Evolutionary conservation across 2,113 vertebrate genomes (phyloP).

Genomic region (Apodemus speciosus): DNA sequence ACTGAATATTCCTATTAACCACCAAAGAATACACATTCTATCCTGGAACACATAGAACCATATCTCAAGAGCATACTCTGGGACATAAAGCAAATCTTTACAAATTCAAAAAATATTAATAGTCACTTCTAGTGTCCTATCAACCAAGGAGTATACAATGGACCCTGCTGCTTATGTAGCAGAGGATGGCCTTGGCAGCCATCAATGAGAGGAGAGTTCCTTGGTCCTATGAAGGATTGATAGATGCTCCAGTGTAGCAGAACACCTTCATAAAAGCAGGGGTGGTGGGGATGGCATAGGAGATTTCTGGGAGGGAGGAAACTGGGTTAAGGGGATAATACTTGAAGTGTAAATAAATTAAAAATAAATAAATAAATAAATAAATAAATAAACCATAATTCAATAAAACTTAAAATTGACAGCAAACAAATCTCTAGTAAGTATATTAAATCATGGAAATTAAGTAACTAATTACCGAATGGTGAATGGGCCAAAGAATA

Average conservation of each 20-base stretch:
- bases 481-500: neutral
- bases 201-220: no score
- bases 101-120: neutral
- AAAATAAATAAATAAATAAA: no score
- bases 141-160: no score
- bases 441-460: neutral
- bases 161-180: no score
- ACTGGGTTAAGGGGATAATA: no score
- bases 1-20: neutral
- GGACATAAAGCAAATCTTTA: neutral
- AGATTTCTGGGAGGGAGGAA: no score
- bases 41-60: neutral
- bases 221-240: no score
- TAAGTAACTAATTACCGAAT: neutral
- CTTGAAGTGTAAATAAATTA: no score
- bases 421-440: neutral
- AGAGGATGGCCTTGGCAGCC: no score
- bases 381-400: neutral
- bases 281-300: no score
- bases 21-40: neutral
- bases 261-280: no score
- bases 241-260: no score
- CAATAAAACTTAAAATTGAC: neutral
- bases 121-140: neutral
- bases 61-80: neutral